Evolutionary conservation across 2,888 invertebrate genomes (phyloP), one percentile per base, ranked within the genome.

Genomic region (Gnatocerus cornutus): DNA sequence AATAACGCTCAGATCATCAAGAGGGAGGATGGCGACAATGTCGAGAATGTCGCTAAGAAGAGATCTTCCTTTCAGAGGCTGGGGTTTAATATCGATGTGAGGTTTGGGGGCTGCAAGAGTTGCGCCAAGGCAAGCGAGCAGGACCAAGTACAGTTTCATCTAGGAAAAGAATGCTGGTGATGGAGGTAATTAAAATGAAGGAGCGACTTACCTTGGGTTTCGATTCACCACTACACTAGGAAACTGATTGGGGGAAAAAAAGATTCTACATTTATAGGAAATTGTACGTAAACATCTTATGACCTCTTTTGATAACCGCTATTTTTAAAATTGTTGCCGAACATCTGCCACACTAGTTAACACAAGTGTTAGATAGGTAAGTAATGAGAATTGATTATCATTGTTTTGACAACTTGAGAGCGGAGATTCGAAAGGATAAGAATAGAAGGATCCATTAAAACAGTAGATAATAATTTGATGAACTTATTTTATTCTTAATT

Each of bases 91-190:
- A 4, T 33, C 3, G 6, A 21, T 21, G 53, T 75, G 63, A 68
- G 70, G 73, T 10, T 65, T 68, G 13, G 41, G 12, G n/a, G 41
- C 29, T 5, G 68, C 52, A 39, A 75, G 27, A 14, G 46, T 48
- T 6, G 13, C 41, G 7, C 41, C 12, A 3, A 41, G 12, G 3
- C 41, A 41, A 10, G 12, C 41, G 41, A 48, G 75, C 74, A 33
- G 78, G 29, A 45, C 76, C 77, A 46, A 72, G 72, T 10, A 74
- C 72, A 6, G 33, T 61, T 6, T 59, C 65, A 29, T 66, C 71
- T n/a, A 77, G 69, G 12, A 78, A 48, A 13, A 48, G 16, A 13
- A 12, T 7, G n/a, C n/a, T n/a, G n/a, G 21, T 21, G 4, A 21
- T 21, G 4, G 21, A 3, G 21, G 4, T 21, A 21, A 21, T 1